Percentiles rank a stretch among this genome's conserved stretches.
phyloP scores from a whole-genome alignment of 2,888 invertebrate species.

The Orchesellides sinensis region DNA sequence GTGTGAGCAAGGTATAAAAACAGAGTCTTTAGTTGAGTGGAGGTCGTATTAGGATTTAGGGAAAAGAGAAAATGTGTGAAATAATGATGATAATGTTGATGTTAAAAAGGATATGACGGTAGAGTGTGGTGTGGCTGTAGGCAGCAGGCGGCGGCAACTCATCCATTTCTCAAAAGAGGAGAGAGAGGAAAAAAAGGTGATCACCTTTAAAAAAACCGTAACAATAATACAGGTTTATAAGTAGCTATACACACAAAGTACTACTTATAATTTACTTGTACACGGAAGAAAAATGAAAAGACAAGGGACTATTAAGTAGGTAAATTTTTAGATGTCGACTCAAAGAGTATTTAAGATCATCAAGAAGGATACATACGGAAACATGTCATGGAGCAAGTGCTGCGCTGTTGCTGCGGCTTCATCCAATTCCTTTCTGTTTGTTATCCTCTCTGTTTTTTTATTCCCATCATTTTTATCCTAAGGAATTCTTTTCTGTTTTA shows the following conservation, averaged over 20 bases:
- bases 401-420: neutral
- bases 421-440: neutral
- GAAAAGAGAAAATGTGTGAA: constrained; percentile 23
- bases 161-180: constrained; percentile 61
- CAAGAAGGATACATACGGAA: constrained; percentile 23
- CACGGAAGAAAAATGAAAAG: constrained; percentile 14
- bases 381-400: neutral
- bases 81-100: constrained; percentile 51
- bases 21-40: neutral
- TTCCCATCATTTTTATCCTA: neutral
- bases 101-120: constrained; percentile 27
- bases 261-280: no score
- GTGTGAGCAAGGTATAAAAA: constrained; percentile 26
- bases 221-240: constrained; percentile 14
- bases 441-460: neutral
- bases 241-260: no score
- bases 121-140: constrained; percentile 43
- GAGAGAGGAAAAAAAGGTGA: constrained; percentile 35
- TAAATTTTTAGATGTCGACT: constrained; percentile 53
- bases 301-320: constrained; percentile 52
- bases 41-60: no score
- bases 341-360: constrained; percentile 59
- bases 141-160: constrained; percentile 61
- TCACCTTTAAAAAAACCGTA: constrained; percentile 25
- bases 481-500: constrained; percentile 8